Conservation (phyloP, 2,797 vertebrate genomes). For the Sebastes cheni region DNA sequence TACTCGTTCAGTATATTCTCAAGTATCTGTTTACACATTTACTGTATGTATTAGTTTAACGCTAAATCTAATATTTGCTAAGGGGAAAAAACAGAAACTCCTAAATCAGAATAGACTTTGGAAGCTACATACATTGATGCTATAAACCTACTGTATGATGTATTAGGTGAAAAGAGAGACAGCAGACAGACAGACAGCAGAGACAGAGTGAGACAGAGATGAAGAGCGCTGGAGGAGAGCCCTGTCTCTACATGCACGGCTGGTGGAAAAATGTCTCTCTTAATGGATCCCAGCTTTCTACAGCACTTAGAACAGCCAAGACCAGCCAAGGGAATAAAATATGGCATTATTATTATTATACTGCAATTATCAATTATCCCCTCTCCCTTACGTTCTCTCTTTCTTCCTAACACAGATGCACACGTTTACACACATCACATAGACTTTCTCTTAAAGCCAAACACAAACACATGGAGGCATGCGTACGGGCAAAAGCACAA, state of each 20-base stretch:
- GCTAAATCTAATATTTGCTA: not conserved
- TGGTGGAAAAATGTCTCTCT: slow-evolving; percentile 78
- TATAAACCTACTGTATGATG: slow-evolving; percentile 32
- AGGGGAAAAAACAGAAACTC: not conserved
- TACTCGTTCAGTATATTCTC: not conserved
- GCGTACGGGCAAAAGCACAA: not conserved
- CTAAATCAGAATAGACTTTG: slow-evolving; percentile 4
- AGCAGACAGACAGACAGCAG: slow-evolving; percentile 47
- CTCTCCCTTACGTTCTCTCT: slow-evolving; percentile 25
- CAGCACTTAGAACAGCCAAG: slow-evolving; percentile 61
- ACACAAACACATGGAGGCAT: slow-evolving; percentile 6
- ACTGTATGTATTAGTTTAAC: not conserved
- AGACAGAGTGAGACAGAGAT: slow-evolving; percentile 55
- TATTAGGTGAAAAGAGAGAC: slow-evolving; percentile 38
- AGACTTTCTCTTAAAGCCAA: slow-evolving; percentile 21
- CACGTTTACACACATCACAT: not conserved
- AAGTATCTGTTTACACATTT: not conserved
- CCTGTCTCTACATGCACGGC: slow-evolving; percentile 74
- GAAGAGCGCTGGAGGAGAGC: slow-evolving; percentile 66
- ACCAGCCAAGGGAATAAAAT: slow-evolving; percentile 72
- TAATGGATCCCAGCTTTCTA: slow-evolving; percentile 80
- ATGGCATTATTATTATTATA: slow-evolving; percentile 70
- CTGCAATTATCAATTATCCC: slow-evolving; percentile 72
- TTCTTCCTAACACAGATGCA: slow-evolving; percentile 15
- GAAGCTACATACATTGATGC: not conserved